phyloP scores from a whole-genome alignment of 1,140 invertebrate species.

The Ceratosolen fusciceps region DNA sequence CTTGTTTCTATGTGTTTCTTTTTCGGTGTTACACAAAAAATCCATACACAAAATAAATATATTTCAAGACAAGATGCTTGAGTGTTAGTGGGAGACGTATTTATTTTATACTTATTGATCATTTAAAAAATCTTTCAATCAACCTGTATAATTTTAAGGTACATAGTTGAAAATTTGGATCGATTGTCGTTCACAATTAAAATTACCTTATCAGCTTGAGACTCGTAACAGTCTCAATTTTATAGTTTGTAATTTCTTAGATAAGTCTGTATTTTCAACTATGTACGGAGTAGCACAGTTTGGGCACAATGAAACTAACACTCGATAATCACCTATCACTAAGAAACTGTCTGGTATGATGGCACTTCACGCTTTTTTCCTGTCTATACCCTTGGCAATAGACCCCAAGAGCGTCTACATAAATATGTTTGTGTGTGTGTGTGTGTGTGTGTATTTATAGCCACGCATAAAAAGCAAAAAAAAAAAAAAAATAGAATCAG shows the following conservation, averaged over 20 bases:
- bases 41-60: constrained; percentile 59
- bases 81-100: constrained; percentile 9
- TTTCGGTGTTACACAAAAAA: constrained; percentile 69
- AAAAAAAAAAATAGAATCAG: constrained; percentile 14
- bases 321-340: constrained; percentile 65
- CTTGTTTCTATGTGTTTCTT: constrained; percentile 69
- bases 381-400: constrained; percentile 48
- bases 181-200: no score
- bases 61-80: constrained; percentile 12
- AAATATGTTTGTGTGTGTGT: constrained; percentile 16
- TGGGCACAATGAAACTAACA: constrained; percentile 60
- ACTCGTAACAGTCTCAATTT: no score
- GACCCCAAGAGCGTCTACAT: constrained; percentile 31
- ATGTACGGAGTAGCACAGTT: constrained; percentile 35
- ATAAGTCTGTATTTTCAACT: constrained; percentile 21
- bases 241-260: no score
- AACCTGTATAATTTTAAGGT: background rate
- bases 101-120: constrained; percentile 19
- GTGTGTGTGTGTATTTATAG: background rate
- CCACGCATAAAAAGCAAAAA: background rate
- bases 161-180: constrained; percentile 17
- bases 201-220: no score
- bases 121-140: constrained; percentile 7
- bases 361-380: constrained; percentile 70
- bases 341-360: constrained; percentile 70